These are phyloP conservation scores for Microcebus tavaratra DNA, from an alignment of 2,113 vertebrate species.

Conservation along the genomic window DNA sequence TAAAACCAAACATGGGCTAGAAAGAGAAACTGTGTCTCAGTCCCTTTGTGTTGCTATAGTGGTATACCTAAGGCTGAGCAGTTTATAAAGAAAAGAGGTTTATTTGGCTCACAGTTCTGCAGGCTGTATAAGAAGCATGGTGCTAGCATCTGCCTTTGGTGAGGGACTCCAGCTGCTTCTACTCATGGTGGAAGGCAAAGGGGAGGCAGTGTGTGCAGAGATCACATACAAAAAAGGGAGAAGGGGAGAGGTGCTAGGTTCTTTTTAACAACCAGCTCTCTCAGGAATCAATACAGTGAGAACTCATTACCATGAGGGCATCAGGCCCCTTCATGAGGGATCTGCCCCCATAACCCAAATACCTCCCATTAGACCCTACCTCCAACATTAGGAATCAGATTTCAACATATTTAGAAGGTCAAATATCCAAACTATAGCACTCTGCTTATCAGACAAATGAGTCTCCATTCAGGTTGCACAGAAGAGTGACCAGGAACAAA, in stretches of 20 bases:
- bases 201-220: neutral
- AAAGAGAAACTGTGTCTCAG: neutral
- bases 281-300: neutral
- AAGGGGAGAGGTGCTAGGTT: neutral
- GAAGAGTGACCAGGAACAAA: neutral
- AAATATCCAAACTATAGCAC: neutral
- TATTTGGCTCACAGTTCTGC: neutral
- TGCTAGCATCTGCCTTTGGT: neutral
- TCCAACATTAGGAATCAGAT: neutral
- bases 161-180: neutral
- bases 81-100: neutral
- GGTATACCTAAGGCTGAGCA: neutral
- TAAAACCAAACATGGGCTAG: neutral
- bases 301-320: neutral
- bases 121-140: neutral
- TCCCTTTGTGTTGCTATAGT: neutral
- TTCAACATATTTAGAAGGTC: neutral
- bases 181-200: neutral
- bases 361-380: neutral
- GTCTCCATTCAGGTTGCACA: neutral
- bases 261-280: neutral
- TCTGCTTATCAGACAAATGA: neutral
- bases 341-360: neutral
- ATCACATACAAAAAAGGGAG: neutral
- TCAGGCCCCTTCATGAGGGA: neutral